Percentiles rank a stretch among this genome's conserved stretches.
Evolutionary conservation across 2,888 invertebrate genomes (phyloP).

Genomic region (Serrognathus titanus): DNA sequence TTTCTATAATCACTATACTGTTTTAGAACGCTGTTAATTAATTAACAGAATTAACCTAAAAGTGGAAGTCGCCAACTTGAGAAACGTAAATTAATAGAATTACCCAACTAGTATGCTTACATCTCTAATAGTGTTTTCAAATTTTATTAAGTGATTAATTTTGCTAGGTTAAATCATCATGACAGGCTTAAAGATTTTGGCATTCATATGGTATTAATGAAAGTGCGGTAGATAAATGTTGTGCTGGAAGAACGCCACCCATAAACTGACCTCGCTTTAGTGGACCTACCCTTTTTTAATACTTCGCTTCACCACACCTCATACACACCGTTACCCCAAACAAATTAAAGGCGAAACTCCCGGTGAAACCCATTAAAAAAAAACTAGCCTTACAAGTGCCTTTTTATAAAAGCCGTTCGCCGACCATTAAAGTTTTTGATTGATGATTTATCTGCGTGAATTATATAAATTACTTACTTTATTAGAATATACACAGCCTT

Average conservation of each 20-base stretch:
- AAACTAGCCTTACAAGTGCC: not conserved
- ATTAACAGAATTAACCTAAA: no score
- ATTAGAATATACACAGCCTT: constrained; percentile 7
- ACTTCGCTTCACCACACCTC: not conserved
- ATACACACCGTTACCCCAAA: constrained; percentile 5
- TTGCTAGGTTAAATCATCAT: no score
- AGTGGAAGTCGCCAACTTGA: no score
- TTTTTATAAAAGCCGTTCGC: constrained; percentile 3
- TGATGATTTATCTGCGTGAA: constrained; percentile 12
- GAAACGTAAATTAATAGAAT: no score
- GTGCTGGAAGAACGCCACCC: not conserved
- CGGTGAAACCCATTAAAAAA: not conserved
- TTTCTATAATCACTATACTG: no score
- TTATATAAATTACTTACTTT: constrained; percentile 11
- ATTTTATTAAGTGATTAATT: no score
- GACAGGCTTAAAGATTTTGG: no score
- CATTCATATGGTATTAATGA: no score
- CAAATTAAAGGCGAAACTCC: constrained; percentile 7
- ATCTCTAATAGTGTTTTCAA: no score
- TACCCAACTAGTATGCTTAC: no score
- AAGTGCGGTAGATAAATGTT: no score
- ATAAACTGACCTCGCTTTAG: constrained; percentile 4
- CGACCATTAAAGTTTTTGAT: constrained; percentile 9
- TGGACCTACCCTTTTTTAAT: constrained; percentile 4
- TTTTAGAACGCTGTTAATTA: no score